Conservation (phyloP, 2,797 vertebrate genomes). For the Pangasius macronema region DNA sequence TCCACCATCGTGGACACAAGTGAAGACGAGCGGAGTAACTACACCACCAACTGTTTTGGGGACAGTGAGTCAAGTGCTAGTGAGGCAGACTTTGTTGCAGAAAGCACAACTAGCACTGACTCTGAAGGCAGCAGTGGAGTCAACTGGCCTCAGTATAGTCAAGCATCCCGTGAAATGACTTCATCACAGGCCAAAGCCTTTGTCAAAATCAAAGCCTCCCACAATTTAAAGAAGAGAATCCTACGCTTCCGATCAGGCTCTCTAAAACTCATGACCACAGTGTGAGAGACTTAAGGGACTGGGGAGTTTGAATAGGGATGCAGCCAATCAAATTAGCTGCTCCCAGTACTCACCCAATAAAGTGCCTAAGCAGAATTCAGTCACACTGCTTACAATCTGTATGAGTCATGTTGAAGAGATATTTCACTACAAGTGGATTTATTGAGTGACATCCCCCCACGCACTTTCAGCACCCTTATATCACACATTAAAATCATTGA, state of each 20-base stretch:
- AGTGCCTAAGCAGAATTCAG: slow-evolving; percentile 62
- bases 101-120: slow-evolving; percentile 83
- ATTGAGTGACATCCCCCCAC: slow-evolving; percentile 51
- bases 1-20: slow-evolving; percentile 92
- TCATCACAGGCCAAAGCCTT: slow-evolving; percentile 80
- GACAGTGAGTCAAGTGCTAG: slow-evolving; percentile 91
- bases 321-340: slow-evolving; percentile 61
- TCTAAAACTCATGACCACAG: slow-evolving; percentile 94
- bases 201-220: slow-evolving; percentile 94
- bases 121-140: slow-evolving; percentile 78
- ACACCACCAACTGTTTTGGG: slow-evolving; percentile 91
- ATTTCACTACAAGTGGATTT: slow-evolving; percentile 42
- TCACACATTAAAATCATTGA: slow-evolving; percentile 43
- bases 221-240: slow-evolving; percentile 95
- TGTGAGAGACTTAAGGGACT: slow-evolving; percentile 69
- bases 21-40: slow-evolving; percentile 90
- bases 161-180: slow-evolving; percentile 74
- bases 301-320: slow-evolving; percentile 26
- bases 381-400: slow-evolving; percentile 50
- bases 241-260: slow-evolving; percentile 91
- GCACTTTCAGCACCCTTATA: slow-evolving; percentile 65
- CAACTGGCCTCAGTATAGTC: slow-evolving; percentile 85
- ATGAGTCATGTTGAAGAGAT: slow-evolving; percentile 45
- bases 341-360: slow-evolving; percentile 53
- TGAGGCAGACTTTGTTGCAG: slow-evolving; percentile 82